These are phyloP conservation scores for Isurus oxyrinchus DNA, from an alignment of 2,113 vertebrate species.

Conservation along the genomic window DNA sequence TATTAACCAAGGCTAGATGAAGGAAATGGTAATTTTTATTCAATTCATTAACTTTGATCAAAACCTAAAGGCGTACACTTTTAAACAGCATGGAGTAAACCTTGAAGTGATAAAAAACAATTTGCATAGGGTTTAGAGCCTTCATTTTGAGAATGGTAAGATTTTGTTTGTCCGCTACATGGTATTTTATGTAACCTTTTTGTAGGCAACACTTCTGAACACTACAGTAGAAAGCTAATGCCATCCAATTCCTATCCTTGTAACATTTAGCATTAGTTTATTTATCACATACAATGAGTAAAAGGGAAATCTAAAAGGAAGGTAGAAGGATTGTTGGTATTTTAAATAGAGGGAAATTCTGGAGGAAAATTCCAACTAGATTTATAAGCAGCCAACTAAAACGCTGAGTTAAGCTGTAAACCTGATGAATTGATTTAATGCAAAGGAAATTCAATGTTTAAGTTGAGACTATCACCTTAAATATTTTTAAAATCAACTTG, in stretches of 20 bases:
- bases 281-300: background rate
- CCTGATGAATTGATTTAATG: background rate
- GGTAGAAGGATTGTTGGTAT: background rate
- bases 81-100: background rate
- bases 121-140: background rate
- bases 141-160: background rate
- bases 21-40: background rate
- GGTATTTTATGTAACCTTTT: background rate
- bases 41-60: background rate
- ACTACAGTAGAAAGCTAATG: slow-evolving; percentile 18
- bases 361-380: background rate
- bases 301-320: background rate
- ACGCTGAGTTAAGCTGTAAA: background rate
- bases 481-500: background rate
- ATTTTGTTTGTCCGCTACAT: background rate
- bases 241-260: background rate
- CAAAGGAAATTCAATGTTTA: background rate
- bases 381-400: background rate
- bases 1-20: background rate
- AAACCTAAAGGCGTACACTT: background rate
- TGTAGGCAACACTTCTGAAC: background rate
- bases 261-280: background rate
- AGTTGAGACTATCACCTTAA: background rate
- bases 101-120: background rate
- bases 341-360: background rate